Conservation (phyloP, 1,140 invertebrate species). For the Brachionus manjavacas region DNA sequence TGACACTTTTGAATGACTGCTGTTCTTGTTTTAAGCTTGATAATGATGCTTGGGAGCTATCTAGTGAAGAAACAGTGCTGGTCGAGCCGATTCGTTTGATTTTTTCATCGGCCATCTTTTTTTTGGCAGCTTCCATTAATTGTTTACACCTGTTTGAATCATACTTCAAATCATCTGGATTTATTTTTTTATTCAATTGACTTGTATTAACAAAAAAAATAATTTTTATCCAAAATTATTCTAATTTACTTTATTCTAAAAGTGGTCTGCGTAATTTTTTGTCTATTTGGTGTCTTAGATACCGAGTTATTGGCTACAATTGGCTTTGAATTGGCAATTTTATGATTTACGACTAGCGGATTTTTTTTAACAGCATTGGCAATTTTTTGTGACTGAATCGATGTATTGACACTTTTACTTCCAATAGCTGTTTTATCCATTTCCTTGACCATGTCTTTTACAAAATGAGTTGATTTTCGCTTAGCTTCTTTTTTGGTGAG, state of each 20-base stretch:
- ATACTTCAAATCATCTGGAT: neutral
- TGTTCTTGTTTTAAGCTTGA: neutral
- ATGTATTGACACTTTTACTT: neutral
- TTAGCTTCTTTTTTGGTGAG: neutral
- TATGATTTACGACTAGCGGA: slow-evolving; percentile 8
- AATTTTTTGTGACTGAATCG: neutral
- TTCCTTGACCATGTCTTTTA: neutral
- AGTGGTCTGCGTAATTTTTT: neutral
- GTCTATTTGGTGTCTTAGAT: neutral
- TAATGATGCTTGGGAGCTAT: neutral
- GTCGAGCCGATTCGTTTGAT: neutral
- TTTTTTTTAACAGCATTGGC: neutral
- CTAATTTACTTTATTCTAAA: neutral
- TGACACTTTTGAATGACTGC: slow-evolving; percentile 6
- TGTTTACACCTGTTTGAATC: neutral
- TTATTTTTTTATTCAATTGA: slow-evolving; percentile 11
- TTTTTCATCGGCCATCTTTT: neutral
- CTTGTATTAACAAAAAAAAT: neutral
- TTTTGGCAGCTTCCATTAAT: neutral
- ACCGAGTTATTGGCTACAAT: neutral
- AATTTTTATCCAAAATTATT: neutral
- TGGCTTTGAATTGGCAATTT: neutral
- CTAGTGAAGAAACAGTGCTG: neutral
- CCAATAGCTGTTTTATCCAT: neutral
- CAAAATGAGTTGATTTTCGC: neutral